phyloP scores from a whole-genome alignment of 2,797 vertebrate genomes.

The Myotis findleyi region DNA sequence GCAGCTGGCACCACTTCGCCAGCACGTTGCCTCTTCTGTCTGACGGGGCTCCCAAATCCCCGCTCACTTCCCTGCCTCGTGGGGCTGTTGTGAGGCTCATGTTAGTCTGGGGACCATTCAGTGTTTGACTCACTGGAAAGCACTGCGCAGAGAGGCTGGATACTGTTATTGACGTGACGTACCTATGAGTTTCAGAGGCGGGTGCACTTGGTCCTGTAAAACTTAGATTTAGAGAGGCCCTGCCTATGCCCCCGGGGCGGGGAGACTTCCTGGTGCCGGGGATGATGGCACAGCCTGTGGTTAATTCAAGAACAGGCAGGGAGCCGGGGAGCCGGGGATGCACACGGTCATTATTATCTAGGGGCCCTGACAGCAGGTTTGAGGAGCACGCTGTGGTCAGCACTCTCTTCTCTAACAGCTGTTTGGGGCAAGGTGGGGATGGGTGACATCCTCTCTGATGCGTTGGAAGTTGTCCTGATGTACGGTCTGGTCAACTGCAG shows the following conservation, averaged over 20 bases:
- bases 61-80: neutral
- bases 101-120: neutral
- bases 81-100: neutral
- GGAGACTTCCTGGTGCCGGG: neutral
- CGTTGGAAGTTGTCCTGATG: conserved; percentile 8
- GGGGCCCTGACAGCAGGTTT: neutral
- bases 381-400: neutral
- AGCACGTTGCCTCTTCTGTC: conserved; percentile 1
- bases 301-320: conserved; percentile 11
- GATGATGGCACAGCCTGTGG: neutral
- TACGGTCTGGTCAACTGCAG: neutral
- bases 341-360: neutral
- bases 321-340: neutral
- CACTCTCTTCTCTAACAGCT: neutral
- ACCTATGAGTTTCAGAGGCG: neutral
- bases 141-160: neutral
- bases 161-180: neutral
- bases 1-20: neutral
- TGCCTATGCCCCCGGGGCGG: neutral
- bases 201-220: neutral
- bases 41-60: neutral
- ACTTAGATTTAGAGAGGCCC: neutral
- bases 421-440: conserved; percentile 30
- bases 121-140: neutral
- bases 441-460: conserved; percentile 7